A percentile compares a stretch with the other conserved stretches of the same genome.
Conservation (phyloP, 2,888 invertebrate species). For the Drosophila buzzatii region DNA sequence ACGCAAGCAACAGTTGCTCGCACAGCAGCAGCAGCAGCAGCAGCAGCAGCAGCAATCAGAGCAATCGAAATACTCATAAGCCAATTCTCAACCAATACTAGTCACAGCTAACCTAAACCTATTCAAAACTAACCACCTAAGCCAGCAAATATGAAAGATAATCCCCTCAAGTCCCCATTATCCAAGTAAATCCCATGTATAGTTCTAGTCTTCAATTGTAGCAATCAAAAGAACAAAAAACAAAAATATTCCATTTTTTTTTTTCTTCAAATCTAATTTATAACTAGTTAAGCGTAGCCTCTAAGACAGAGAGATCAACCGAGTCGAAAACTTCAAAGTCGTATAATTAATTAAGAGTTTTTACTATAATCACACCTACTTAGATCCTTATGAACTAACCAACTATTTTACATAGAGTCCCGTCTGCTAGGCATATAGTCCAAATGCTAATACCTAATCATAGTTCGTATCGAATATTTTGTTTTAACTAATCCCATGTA, state of each 20-base stretch:
- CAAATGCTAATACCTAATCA: slow-evolving; percentile 50
- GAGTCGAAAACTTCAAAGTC: slow-evolving; percentile 7
- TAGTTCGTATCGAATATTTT: slow-evolving; percentile 40
- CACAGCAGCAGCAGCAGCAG: slow-evolving; percentile 17
- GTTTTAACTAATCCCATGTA: slow-evolving; percentile 45
- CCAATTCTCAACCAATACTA: slow-evolving; percentile 77
- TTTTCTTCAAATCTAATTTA: slow-evolving; percentile 47
- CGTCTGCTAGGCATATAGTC: slow-evolving; percentile 34
- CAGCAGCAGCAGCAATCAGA: slow-evolving; percentile 28
- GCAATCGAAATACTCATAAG: slow-evolving; percentile 67
- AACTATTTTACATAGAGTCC: slow-evolving; percentile 21
- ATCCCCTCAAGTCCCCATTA: slow-evolving; percentile 1
- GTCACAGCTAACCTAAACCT: slow-evolving; percentile 59
- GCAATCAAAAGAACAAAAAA: slow-evolving; percentile 39
- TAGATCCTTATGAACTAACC: slow-evolving; percentile 19
- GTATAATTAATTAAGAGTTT: slow-evolving; percentile 54
- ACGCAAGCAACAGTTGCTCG: slow-evolving; percentile 38
- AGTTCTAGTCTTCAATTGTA: slow-evolving; percentile 74
- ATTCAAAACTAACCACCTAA: slow-evolving; percentile 65
- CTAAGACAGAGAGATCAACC: slow-evolving; percentile 39
- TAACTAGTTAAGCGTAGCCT: slow-evolving; percentile 66
- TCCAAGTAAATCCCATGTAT: slow-evolving; percentile 40
- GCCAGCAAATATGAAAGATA: slow-evolving; percentile 26
- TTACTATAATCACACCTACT: slow-evolving; percentile 31
- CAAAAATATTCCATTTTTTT: slow-evolving; percentile 22